Evolutionary conservation across 2,113 vertebrate genomes (phyloP).

Genomic region (Oncorhynchus gorbuscha): DNA sequence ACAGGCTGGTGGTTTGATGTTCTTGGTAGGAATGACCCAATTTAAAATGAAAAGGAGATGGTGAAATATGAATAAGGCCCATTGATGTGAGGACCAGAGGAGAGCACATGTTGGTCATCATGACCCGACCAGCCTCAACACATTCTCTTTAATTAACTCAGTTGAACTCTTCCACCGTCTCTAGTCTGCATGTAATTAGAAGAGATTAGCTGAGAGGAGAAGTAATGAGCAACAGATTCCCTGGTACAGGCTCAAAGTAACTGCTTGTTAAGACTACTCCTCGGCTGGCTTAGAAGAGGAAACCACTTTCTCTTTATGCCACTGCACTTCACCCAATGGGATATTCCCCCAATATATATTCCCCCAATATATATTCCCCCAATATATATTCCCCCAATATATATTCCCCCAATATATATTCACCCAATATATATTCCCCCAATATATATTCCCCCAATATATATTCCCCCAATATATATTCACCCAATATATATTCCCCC

Average conservation of each 20-base stretch:
- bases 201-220: constrained; percentile 61
- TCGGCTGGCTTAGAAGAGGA: constrained; percentile 50
- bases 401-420: too few relatives aligned
- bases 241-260: constrained; percentile 52
- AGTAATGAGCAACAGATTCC: constrained; percentile 76
- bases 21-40: constrained; percentile 61
- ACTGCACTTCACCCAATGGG: not conserved
- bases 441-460: too few relatives aligned
- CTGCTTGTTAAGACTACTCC: constrained; percentile 23
- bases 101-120: constrained; percentile 63
- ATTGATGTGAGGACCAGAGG: constrained; percentile 52
- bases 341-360: too few relatives aligned
- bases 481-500: too few relatives aligned
- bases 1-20: constrained; percentile 49
- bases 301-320: constrained; percentile 31
- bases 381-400: too few relatives aligned
- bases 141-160: constrained; percentile 71
- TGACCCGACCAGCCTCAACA: constrained; percentile 54
- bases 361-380: too few relatives aligned
- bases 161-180: constrained; percentile 26
- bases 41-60: constrained; percentile 62
- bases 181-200: constrained; percentile 58
- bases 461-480: too few relatives aligned
- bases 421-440: too few relatives aligned
- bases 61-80: constrained; percentile 62